phyloP scores from a whole-genome alignment of 2,888 invertebrate genomes.

The Celastrina argiolus region DNA sequence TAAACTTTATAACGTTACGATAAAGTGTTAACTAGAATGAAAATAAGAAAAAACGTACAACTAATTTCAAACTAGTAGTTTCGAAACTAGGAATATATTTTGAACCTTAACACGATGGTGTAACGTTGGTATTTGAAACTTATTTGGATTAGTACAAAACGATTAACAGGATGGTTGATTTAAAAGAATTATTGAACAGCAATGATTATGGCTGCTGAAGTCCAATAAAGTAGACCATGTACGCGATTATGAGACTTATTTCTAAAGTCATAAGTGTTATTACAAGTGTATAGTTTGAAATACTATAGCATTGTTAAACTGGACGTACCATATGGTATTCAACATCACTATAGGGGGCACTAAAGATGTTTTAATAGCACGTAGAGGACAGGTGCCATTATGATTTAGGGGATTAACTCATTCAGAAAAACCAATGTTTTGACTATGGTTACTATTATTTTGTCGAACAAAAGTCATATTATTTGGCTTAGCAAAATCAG shows the following conservation, averaged over 20 bases:
- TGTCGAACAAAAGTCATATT: neutral
- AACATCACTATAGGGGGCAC: slow-evolving; percentile 43
- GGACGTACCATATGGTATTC: slow-evolving; percentile 63
- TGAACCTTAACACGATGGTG: neutral
- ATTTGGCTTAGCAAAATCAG: neutral
- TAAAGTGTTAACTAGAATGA: neutral
- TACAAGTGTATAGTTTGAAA: neutral
- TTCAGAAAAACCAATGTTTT: slow-evolving; percentile 28
- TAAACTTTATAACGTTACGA: neutral
- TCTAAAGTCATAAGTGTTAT: neutral
- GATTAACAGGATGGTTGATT: slow-evolving; percentile 72
- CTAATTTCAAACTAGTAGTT: slow-evolving; percentile 9
- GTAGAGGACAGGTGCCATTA: slow-evolving; percentile 51
- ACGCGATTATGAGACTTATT: slow-evolving; percentile 25
- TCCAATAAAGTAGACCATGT: slow-evolving; percentile 29
- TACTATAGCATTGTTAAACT: slow-evolving; percentile 49
- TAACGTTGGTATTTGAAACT: neutral
- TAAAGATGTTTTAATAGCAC: slow-evolving; percentile 65
- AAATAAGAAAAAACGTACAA: neutral
- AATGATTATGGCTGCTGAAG: slow-evolving; percentile 60
- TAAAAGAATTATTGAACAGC: slow-evolving; percentile 62
- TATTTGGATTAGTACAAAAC: slow-evolving; percentile 48
- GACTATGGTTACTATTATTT: slow-evolving; percentile 15
- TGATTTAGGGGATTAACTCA: slow-evolving; percentile 39
- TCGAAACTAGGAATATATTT: neutral